Evolutionary conservation across 2,113 vertebrate genomes (phyloP).

Genomic region (rabbit (Oryctolagus cuniculus)): DNA sequence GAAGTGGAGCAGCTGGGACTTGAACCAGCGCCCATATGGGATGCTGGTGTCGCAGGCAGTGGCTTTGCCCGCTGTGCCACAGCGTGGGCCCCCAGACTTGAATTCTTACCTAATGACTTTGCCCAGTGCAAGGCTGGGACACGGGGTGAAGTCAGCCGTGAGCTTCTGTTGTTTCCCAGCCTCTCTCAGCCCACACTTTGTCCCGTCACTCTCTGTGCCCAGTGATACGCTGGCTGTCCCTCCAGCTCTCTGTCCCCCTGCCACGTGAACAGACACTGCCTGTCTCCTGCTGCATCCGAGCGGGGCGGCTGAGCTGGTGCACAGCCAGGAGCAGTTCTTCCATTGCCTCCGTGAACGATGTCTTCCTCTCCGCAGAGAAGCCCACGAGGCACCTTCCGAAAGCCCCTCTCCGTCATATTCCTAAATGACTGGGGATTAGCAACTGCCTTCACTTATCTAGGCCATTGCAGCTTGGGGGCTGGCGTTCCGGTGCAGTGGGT

Average conservation of each 20-base stretch:
- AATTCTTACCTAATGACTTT: conserved; percentile 34
- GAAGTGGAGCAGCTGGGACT: too few relatives aligned
- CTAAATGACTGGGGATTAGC: conserved; percentile 3
- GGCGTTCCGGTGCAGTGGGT: too few relatives aligned
- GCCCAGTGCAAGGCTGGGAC: not conserved
- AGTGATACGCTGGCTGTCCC: not conserved
- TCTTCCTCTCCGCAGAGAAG: not conserved
- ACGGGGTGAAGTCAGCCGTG: not conserved
- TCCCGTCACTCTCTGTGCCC: not conserved
- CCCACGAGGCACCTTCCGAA: not conserved
- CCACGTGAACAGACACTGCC: conserved; percentile 3
- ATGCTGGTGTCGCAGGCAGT: too few relatives aligned
- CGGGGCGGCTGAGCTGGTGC: not conserved
- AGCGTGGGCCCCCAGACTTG: not conserved
- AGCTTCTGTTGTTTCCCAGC: not conserved
- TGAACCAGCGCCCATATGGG: too few relatives aligned
- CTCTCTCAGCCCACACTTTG: not conserved
- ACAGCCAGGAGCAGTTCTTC: conserved; percentile 50
- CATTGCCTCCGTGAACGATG: not conserved
- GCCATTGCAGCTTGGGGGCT: not conserved
- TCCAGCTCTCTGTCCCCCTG: not conserved
- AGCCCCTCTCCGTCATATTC: not conserved
- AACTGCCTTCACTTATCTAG: conserved; percentile 17
- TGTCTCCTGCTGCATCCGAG: conserved; percentile 61
- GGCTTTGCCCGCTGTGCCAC: too few relatives aligned